Conservation (phyloP, 2,888 invertebrate genomes). For the Dinocampus coccinellae region DNA sequence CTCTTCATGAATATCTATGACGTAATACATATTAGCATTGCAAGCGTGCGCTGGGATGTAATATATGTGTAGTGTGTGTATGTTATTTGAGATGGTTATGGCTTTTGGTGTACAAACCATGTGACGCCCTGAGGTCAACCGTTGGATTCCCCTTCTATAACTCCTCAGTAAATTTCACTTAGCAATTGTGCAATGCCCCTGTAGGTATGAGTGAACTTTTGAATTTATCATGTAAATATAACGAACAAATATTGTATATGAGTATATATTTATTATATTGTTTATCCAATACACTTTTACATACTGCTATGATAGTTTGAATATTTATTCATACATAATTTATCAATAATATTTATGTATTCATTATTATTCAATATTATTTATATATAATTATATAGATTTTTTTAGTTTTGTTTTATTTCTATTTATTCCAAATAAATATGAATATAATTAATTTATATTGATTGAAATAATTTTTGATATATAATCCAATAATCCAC, state of each 20-base stretch:
- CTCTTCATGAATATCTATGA: not conserved
- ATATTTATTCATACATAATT: conserved; percentile 7
- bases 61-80: conserved; percentile 17
- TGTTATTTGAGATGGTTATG: conserved; percentile 31
- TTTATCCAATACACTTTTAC: not conserved
- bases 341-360: not conserved
- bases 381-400: not conserved
- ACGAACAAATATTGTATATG: conserved; percentile 27
- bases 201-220: conserved; percentile 21
- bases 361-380: not conserved
- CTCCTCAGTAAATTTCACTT: not conserved
- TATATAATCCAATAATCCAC: conserved; percentile 74
- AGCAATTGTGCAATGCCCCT: not conserved
- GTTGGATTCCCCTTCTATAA: not conserved
- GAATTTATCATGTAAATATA: conserved; percentile 13
- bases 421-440: no score
- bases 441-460: not conserved
- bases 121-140: conserved; percentile 24
- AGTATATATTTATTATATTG: conserved; percentile 2
- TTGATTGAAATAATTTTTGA: conserved; percentile 32
- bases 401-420: not conserved
- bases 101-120: conserved; percentile 33
- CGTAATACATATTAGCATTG: conserved; percentile 31
- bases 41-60: conserved; percentile 15
- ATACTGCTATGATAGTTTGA: not conserved